Conservation (phyloP, 2,113 vertebrate genomes). For the Pedionomus torquatus region DNA sequence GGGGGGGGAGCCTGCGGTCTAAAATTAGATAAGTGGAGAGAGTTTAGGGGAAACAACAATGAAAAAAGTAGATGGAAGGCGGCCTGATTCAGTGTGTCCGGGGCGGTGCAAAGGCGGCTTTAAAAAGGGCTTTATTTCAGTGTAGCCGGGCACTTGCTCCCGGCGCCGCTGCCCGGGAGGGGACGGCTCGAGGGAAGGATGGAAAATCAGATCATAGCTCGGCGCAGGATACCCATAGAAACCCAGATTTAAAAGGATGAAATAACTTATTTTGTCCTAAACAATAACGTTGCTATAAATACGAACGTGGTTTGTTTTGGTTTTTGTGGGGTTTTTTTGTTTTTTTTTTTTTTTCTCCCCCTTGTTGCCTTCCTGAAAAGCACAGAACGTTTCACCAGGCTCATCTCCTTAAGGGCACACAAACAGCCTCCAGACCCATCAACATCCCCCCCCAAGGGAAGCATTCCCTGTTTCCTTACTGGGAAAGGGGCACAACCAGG, state of each 20-base stretch:
- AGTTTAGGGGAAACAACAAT: background rate
- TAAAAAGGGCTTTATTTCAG: background rate
- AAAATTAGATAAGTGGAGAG: background rate
- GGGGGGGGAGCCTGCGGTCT: background rate
- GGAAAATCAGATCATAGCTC: background rate
- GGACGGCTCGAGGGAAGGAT: background rate
- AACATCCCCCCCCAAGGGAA: background rate
- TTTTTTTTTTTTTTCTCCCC: background rate
- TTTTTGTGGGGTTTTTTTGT: background rate
- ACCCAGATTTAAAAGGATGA: background rate
- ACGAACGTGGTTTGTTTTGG: background rate
- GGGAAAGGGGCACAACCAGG: background rate
- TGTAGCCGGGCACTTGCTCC: background rate
- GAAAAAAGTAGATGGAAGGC: background rate
- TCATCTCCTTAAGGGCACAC: background rate
- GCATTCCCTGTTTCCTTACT: background rate
- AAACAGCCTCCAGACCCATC: background rate
- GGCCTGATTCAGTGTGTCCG: background rate
- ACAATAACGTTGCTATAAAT: conserved; percentile 35
- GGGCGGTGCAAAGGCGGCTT: background rate
- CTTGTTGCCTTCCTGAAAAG: conserved; percentile 1
- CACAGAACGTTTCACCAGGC: background rate
- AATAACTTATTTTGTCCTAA: conserved; percentile 47
- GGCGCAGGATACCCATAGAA: conserved; percentile 17
- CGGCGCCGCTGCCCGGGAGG: background rate